phyloP scores from a whole-genome alignment of 2,888 invertebrate genomes.

The Busseola fusca region DNA sequence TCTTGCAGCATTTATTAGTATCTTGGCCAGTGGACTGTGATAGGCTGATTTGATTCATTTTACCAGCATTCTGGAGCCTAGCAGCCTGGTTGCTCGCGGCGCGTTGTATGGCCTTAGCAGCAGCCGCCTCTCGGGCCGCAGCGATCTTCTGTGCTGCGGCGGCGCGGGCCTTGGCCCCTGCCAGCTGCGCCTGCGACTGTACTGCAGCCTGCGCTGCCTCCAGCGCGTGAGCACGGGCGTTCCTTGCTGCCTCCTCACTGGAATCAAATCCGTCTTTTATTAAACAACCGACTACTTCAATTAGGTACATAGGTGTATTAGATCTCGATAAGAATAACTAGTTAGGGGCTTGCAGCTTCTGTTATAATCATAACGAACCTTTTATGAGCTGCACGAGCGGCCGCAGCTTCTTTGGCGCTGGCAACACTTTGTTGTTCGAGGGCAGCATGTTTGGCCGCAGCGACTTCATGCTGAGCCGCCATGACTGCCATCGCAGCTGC shows the following conservation, averaged over 20 bases:
- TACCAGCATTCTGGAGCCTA: constrained; percentile 91
- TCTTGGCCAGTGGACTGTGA: background rate
- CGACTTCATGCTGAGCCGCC: constrained; percentile 92
- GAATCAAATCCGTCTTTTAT: constrained; percentile 2
- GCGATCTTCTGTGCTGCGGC: constrained; percentile 93
- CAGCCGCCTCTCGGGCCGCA: constrained; percentile 92
- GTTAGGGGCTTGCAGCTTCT: background rate
- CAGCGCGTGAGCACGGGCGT: constrained; percentile 91
- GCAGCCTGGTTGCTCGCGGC: constrained; percentile 92
- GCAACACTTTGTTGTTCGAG: constrained; percentile 92
- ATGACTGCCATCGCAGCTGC: constrained; percentile 92
- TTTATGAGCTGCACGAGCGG: constrained; percentile 90
- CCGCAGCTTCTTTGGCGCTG: constrained; percentile 92
- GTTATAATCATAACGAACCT: constrained; percentile 71
- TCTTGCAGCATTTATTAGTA: background rate
- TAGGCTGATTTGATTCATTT: background rate
- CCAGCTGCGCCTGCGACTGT: constrained; percentile 91
- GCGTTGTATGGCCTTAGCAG: constrained; percentile 92
- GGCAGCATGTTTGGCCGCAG: constrained; percentile 92
- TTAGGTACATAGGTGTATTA: background rate
- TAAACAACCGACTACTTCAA: background rate
- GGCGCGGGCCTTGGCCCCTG: constrained; percentile 91
- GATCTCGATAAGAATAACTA: background rate
- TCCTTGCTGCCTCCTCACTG: constrained; percentile 91
- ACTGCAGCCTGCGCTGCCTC: constrained; percentile 91